Conservation (phyloP, 2,888 invertebrate genomes). For the Priocnemis perturbator region DNA sequence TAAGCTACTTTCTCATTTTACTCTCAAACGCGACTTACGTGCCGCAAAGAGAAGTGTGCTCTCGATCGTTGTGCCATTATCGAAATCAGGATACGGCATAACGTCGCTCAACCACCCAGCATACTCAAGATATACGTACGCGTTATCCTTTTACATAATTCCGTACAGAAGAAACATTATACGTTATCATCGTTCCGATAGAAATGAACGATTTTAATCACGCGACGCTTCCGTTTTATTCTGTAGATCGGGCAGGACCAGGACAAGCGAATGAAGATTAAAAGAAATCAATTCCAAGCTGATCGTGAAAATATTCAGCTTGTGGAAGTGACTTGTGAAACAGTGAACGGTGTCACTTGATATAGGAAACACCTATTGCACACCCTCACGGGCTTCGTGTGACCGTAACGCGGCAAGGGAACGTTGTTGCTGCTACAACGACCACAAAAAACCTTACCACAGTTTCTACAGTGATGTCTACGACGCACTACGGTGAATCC, state of each 20-base stretch:
- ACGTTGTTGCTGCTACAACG: conserved; percentile 95
- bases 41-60: too few relatives aligned
- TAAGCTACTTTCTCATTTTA: conserved; percentile 25
- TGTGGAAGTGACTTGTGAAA: conserved; percentile 68
- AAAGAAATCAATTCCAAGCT: conserved; percentile 21
- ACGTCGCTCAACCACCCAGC: too few relatives aligned
- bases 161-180: too few relatives aligned
- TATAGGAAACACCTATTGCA: conserved; percentile 92
- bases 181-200: too few relatives aligned
- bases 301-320: conserved; percentile 63
- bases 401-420: conserved; percentile 94
- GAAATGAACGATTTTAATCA: too few relatives aligned
- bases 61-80: too few relatives aligned
- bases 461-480: conserved; percentile 97
- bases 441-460: conserved; percentile 97
- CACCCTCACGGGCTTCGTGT: conserved; percentile 94
- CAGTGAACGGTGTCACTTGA: conserved; percentile 82
- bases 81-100: too few relatives aligned
- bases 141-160: too few relatives aligned
- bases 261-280: conserved; percentile 25
- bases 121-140: too few relatives aligned
- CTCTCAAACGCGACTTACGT: not conserved
- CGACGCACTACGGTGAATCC: conserved; percentile 96
- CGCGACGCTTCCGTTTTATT: too few relatives aligned
- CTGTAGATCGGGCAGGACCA: too few relatives aligned